A percentile compares a stretch with the other conserved stretches of the same genome.
Conservation (phyloP, 92 coral and sea anemone genomes). For the Meandrina meandrites region DNA sequence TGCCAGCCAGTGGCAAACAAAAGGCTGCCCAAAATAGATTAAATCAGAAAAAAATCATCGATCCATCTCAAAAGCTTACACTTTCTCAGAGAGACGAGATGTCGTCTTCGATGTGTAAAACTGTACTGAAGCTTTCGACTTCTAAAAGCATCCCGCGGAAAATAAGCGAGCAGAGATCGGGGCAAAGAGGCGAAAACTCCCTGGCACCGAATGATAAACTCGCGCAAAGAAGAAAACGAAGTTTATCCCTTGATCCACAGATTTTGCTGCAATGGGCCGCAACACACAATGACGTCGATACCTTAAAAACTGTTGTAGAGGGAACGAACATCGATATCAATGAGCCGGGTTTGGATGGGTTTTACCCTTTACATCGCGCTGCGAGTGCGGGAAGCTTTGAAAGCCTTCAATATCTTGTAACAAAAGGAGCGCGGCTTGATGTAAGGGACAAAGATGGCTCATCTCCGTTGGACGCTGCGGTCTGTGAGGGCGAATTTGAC, state of each 20-base stretch:
- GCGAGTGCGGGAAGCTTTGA: conserved; percentile 89
- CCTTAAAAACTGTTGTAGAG: conserved; percentile 66
- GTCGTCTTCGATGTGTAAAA: conserved; percentile 32
- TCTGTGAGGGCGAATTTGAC: conserved; percentile 90
- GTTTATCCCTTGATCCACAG: conserved; percentile 85
- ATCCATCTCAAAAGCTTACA: neutral
- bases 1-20: conserved; percentile 11
- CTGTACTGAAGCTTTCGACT: conserved; percentile 18
- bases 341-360: conserved; percentile 77
- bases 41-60: neutral
- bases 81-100: neutral
- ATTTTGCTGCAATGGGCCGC: conserved; percentile 92
- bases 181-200: neutral
- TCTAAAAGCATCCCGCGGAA: conserved; percentile 25
- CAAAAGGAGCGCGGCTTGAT: conserved; percentile 84
- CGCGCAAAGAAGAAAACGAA: conserved; percentile 61
- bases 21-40: neutral
- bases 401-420: conserved; percentile 74
- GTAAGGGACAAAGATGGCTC: conserved; percentile 78
- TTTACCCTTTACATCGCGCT: conserved; percentile 85
- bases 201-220: conserved; percentile 8
- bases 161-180: conserved; percentile 33
- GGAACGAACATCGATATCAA: conserved; percentile 67
- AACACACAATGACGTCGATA: conserved; percentile 77
- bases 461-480: conserved; percentile 90